A percentile compares a stretch with the other conserved stretches of the same genome.
phyloP scores from a whole-genome alignment of 2,113 vertebrate genomes.

The Cichladusa arquata region DNA sequence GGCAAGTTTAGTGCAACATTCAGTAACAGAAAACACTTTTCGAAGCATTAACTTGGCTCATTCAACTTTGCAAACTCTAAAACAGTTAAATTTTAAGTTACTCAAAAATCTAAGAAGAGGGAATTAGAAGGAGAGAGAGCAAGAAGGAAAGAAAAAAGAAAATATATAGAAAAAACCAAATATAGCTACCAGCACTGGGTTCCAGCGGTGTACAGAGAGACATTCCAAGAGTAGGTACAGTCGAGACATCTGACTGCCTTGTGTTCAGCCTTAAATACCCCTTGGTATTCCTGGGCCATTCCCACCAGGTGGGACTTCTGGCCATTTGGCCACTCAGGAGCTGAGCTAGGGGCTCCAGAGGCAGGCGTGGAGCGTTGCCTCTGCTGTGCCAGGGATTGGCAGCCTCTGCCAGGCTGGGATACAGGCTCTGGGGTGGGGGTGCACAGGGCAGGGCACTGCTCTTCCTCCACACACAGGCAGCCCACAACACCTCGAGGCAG shows the following conservation, averaged over 20 bases:
- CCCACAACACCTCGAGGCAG: rapidly evolving
- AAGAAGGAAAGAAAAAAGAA: neutral
- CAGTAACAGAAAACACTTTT: neutral
- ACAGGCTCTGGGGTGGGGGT: too few species aligned
- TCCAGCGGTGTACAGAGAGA: neutral
- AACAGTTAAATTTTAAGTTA: neutral
- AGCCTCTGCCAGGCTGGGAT: neutral
- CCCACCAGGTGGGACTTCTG: neutral
- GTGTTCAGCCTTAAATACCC: neutral
- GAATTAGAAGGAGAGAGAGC: neutral
- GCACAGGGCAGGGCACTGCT: neutral
- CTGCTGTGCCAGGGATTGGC: neutral
- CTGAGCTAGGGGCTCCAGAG: neutral
- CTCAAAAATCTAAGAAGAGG: neutral
- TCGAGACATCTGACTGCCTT: neutral
- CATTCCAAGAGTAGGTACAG: neutral
- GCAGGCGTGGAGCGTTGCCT: neutral
- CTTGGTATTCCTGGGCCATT: neutral
- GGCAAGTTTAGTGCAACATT: neutral
- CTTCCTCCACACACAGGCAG: neutral
- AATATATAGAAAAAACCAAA: neutral
- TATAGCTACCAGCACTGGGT: neutral
- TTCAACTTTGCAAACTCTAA: neutral
- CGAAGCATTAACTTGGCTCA: neutral
- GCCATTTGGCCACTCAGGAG: neutral